Base-by-base conservation (phyloP, 1,140 invertebrate genomes). In the Drosophila truncata region DNA sequence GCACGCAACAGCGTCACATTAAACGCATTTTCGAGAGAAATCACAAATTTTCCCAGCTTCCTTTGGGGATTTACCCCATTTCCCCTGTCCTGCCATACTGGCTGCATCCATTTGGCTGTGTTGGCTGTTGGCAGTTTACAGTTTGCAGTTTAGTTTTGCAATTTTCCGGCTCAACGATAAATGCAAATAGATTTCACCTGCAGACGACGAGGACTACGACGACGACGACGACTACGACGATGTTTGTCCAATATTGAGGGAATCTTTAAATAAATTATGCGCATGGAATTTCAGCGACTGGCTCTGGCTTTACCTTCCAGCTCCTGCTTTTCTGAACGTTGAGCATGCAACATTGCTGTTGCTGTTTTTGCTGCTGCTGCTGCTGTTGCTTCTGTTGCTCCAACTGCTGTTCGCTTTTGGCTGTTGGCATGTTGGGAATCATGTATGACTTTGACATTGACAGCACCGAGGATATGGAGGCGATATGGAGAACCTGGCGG, bases 151-250 rank as follows among this genome's bases (percentile, higher is more conserved):
- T 84, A 88, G 83, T 84, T 78, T 90, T 81, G 85, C 84, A 87
- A 90, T 87, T 87, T 87, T 87, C 84, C 84, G 82, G 84, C 80
- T 87, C 84, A 88, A 87, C 84, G 83, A 90, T 91, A 90, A 91
- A 90, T 90, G 85, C 84, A 90, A 90, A 90, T 85, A 91, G 86
- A 91, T 90, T 90, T 90, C 82, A 90, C 86, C 85, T 90, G 85
- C 86, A 90, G 85, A 86, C 85, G 52, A 37, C 52, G 52, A 54
- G 20, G 20, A 37, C 31, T 0, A 54, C 29, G 52, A 54, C 31
- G 20, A 37, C 31, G 0, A 54, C 29, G 8, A 37, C 33, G 33
- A 37, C 42, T 13, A 44, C 42, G 20, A 37, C 52, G 80, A 75
- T 81, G 85, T 81, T 88, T 88, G 80, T 90, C 85, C 80, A 90